Base-by-base conservation (phyloP, 2,113 vertebrate genomes). In the Cygnus buccinator region DNA sequence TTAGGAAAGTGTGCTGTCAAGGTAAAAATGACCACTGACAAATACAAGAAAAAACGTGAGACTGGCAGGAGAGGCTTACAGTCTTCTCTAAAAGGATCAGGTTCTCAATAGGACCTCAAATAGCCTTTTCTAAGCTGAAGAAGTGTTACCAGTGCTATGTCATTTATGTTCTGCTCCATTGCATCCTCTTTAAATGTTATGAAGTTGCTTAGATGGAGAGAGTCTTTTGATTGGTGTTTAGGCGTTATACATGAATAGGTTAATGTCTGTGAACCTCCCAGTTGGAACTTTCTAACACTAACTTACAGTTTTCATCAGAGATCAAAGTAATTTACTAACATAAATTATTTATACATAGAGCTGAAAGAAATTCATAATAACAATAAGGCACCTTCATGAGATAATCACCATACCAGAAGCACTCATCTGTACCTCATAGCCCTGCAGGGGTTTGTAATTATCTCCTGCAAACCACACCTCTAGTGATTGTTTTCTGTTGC, bases 281-380 rank as follows among this genome's bases (percentile, higher is more conserved):
- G 96, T 33, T 95, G 95, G 98, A 98, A 94, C 74, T 97, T 96
- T 97, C 97, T 96, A 96, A 97, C 87, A 87, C 87, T 97, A 97
- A 96, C 94, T 94, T 97, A 83, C 67, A 94, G 87, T 95, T 98
- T 97, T 96, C 68, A 95, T 97, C 97, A 97, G 95, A 96, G 97
- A 98, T 98, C 97, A 97, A 97, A 97, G 97, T 95, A 96, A 98
- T 97, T 98, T 97, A 89, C 93, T 97, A 93, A 97, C 94, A 98
- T 98, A 97, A 98, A 98, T 98, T 97, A 97, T 97, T 95, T 97
- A 98, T 97, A 94, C 86, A 92, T 80, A 75, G 79, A 84, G 58
- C 89, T 96, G 90, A 96, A 97, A 97, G 87, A 90, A 93, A 97
- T 97, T 95, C 81, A 94, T 98, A 96, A 97, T 97, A 96, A 96